A percentile compares a stretch with the other conserved stretches of the same genome.
Evolutionary conservation across 2,888 invertebrate species (phyloP).

Genomic region (Meiosimyza platycephala): DNA sequence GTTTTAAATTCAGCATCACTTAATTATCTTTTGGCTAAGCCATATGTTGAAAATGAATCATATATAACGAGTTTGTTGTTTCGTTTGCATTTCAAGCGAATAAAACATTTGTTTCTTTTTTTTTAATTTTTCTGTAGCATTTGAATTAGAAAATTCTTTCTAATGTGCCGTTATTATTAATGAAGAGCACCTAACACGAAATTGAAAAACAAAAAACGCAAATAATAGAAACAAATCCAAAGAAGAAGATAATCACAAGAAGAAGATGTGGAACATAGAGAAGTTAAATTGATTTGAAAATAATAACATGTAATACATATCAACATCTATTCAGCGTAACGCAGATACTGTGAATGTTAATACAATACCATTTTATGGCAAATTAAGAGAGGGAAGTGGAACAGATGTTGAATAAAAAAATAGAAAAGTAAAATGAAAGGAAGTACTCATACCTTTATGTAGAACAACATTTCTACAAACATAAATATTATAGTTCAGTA

Average conservation of each 20-base stretch:
- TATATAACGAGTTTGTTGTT: background rate
- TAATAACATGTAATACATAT: constrained; percentile 8
- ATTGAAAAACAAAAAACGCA: background rate
- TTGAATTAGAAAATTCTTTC: background rate
- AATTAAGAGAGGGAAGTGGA: background rate
- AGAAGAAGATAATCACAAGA: background rate
- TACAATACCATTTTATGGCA: background rate
- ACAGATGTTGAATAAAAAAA: too few species aligned
- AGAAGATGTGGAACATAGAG: background rate
- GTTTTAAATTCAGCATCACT: too few species aligned
- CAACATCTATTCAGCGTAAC: background rate
- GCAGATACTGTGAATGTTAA: too few species aligned
- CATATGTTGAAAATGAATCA: too few species aligned
- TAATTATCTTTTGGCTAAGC: too few species aligned
- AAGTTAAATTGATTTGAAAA: constrained; percentile 13
- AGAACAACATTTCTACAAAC: too few species aligned
- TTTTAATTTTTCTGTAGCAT: too few species aligned
- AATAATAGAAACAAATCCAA: background rate
- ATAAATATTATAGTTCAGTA: too few species aligned
- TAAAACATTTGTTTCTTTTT: too few species aligned
- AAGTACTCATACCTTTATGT: too few species aligned
- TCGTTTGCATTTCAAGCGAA: background rate
- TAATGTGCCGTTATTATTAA: background rate
- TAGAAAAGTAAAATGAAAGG: too few species aligned
- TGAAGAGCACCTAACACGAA: background rate